Percentiles rank a stretch among this genome's conserved stretches.
Conservation (phyloP, 2,888 invertebrate genomes). For the Polylopha cassiicola region DNA sequence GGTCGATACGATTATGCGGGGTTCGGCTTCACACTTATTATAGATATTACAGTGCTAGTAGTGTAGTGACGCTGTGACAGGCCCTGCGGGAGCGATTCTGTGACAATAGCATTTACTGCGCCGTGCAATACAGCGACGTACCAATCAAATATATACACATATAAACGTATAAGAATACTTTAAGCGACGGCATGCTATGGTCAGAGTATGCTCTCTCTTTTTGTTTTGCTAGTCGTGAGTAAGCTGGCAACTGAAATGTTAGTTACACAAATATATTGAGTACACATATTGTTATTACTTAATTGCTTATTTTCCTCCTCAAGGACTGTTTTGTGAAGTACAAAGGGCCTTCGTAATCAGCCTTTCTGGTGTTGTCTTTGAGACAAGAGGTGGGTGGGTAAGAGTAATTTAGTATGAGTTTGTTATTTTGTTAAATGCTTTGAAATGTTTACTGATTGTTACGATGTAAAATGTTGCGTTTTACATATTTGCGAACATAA, state of each 20-base stretch:
- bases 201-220: conserved; percentile 31
- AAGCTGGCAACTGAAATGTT: conserved; percentile 62
- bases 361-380: conserved; percentile 17
- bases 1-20: conserved; percentile 49
- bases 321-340: conserved; percentile 27
- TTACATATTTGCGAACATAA: too few relatives aligned
- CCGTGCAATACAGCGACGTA: conserved; percentile 27
- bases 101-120: conserved; percentile 48
- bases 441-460: neutral
- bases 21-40: conserved; percentile 53
- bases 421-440: conserved; percentile 10
- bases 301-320: conserved; percentile 53
- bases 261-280: conserved; percentile 53
- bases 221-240: conserved; percentile 57
- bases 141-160: conserved; percentile 41
- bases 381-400: conserved; percentile 16
- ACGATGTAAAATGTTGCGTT: too few relatives aligned
- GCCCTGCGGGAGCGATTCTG: conserved; percentile 37
- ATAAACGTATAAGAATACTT: conserved; percentile 35
- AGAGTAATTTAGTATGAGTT: conserved; percentile 15
- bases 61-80: conserved; percentile 46
- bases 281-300: conserved; percentile 37
- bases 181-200: conserved; percentile 53
- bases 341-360: conserved; percentile 25
- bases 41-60: conserved; percentile 48